phyloP scores from a whole-genome alignment of 1,140 invertebrate species.

The Paralvinella palmiformis region DNA sequence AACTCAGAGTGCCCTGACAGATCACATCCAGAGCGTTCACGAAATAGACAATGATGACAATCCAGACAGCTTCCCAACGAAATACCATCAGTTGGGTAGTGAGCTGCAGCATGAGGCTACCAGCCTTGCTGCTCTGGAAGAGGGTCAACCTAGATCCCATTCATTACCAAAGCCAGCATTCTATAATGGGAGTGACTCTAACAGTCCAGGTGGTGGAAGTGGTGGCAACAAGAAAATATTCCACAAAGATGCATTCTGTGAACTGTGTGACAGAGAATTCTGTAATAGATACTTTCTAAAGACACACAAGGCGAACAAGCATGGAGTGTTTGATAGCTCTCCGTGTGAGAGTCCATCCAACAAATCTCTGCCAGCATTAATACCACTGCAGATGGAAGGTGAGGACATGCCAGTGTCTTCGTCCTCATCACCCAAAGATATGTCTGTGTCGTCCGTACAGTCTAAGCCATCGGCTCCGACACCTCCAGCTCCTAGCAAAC shows the following conservation, averaged over 20 bases:
- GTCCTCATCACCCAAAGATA: constrained; percentile 18
- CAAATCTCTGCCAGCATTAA: neutral
- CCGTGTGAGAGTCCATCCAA: constrained; percentile 16
- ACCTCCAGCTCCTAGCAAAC: constrained; percentile 16
- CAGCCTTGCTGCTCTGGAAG: neutral
- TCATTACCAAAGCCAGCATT: neutral
- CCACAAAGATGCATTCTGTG: constrained; percentile 87
- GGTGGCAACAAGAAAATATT: constrained; percentile 8
- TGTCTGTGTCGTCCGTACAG: constrained; percentile 4
- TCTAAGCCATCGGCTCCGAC: constrained; percentile 4
- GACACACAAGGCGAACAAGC: constrained; percentile 83
- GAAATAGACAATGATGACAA: neutral
- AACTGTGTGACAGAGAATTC: constrained; percentile 85
- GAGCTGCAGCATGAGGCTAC: constrained; percentile 30
- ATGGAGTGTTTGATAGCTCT: constrained; percentile 68
- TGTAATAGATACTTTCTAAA: constrained; percentile 99
- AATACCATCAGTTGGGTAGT: constrained; percentile 43
- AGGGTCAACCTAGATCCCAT: neutral
- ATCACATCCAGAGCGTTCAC: constrained; percentile 13
- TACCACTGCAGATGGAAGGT: neutral
- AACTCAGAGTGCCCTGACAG: constrained; percentile 3
- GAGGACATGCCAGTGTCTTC: neutral
- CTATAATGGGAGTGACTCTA: neutral
- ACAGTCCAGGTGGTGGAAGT: neutral
- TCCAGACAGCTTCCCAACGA: constrained; percentile 34